A percentile compares a stretch with the other conserved stretches of the same genome.
Conservation (phyloP, 2,797 vertebrate genomes). For the Glyptemys insculpta region DNA sequence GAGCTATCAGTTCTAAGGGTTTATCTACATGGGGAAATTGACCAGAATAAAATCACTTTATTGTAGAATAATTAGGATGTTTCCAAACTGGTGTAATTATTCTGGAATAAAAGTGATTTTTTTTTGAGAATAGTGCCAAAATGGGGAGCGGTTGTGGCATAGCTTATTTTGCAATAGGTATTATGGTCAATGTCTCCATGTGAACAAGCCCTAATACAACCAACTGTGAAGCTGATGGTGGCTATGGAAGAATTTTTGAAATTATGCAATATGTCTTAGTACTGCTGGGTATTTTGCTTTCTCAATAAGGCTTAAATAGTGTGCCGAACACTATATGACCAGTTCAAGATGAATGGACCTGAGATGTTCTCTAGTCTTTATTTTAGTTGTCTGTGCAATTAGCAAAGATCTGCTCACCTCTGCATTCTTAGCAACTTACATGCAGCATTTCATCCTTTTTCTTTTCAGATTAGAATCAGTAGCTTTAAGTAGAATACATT, state of each 20-base stretch:
- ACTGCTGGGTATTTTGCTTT: not conserved
- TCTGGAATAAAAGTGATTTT: not conserved
- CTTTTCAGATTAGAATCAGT: not conserved
- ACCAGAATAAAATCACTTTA: not conserved
- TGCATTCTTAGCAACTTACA: not conserved
- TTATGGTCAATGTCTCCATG: not conserved
- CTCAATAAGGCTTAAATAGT: not conserved
- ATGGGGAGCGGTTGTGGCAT: not conserved
- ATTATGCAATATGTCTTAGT: not conserved
- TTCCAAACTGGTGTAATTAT: not conserved
- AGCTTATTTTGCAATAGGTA: not conserved
- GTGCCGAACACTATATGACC: accelerated
- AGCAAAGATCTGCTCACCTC: not conserved
- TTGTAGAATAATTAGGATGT: not conserved
- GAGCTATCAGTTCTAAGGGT: not conserved
- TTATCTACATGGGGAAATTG: not conserved
- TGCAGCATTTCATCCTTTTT: accelerated
- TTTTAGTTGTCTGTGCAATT: not conserved
- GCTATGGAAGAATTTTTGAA: not conserved
- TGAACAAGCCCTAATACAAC: not conserved
- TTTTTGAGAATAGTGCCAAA: not conserved
- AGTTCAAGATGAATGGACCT: not conserved
- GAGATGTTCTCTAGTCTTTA: not conserved
- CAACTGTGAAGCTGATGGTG: not conserved
- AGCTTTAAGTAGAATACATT: not conserved